Evolutionary conservation across 2,888 invertebrate genomes (phyloP), one percentile per base, ranked within the genome.

Genomic region (Bedellia somnulentella): DNA sequence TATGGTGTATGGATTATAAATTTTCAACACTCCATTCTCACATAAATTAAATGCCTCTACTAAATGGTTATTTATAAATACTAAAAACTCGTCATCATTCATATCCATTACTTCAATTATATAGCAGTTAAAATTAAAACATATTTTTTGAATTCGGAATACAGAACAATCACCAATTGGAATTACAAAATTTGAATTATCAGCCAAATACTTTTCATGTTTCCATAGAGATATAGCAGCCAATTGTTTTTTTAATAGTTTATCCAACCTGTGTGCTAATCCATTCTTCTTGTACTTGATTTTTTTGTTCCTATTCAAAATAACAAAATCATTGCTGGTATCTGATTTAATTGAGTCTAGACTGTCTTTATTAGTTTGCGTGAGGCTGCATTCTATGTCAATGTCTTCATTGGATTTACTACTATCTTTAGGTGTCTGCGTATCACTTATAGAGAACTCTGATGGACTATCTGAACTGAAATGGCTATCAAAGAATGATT

Each of bases 121-220:
- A 38, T 57, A 55, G 28, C 55, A 54, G 23, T 63, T 66, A 57
- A 57, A 67, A 42, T 61, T 54, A 11, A 52, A 53, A 35, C 41
- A 15, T 2, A 55, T 36, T 35, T 52, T 61, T 45, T 47, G 37
- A 37, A 73, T 56, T 32, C 47, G 45, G 37, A 63, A 67, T 11
- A 48, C 35, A 13, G 43, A 15, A 39, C 49, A 44, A 29, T 59
- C 54, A 31, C 44, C 52, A 47, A 59, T 68, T 0, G 71, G 67
- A 12, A 71, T 53, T 2, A 63, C 38, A 41, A 73, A 67, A 39
- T 57, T 63, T 6, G 73, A 62, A 43, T 58, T 61, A 38, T 49
- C 57, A 1, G 75, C 78, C 37, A 76, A 48, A 49, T 57, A 79
- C 34, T 57, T 49, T 45, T 81, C 80, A 41, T 81, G 79, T 47